A percentile compares a stretch with the other conserved stretches of the same genome.
Conservation (phyloP, 2,113 vertebrate genomes). For the Ardeotis arabs region DNA sequence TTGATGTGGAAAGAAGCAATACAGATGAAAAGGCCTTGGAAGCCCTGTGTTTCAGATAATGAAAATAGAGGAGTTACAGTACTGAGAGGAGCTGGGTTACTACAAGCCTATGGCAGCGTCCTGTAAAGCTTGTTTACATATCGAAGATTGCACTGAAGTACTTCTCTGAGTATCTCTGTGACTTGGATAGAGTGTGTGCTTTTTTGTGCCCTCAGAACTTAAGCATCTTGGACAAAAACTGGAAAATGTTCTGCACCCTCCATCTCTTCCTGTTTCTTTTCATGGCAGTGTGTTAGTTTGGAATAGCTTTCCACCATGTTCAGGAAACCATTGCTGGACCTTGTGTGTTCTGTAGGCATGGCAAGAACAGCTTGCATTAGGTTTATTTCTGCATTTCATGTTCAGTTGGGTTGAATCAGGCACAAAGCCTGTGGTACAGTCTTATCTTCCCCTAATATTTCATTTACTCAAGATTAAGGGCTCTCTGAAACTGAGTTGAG, state of each 20-base stretch:
- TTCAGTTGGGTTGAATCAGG: neutral
- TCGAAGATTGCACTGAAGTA: neutral
- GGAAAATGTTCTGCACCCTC: neutral
- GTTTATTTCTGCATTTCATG: neutral
- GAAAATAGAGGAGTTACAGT: neutral
- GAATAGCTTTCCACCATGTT: neutral
- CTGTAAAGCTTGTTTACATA: neutral
- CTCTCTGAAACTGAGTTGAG: neutral
- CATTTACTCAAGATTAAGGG: neutral
- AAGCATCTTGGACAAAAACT: neutral
- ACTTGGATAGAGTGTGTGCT: neutral
- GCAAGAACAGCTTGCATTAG: neutral
- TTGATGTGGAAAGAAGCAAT: neutral
- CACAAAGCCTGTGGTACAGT: neutral
- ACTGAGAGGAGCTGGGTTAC: neutral
- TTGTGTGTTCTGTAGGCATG: accelerated
- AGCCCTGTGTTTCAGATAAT: neutral
- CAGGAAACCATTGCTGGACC: neutral
- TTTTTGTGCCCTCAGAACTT: neutral
- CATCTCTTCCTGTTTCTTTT: neutral
- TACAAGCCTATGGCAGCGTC: neutral
- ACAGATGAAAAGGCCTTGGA: neutral
- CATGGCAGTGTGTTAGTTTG: neutral
- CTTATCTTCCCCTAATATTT: neutral
- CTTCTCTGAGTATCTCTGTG: neutral